Conservation (phyloP, 2,113 vertebrate genomes). For the Archocentrus centrarchus region DNA sequence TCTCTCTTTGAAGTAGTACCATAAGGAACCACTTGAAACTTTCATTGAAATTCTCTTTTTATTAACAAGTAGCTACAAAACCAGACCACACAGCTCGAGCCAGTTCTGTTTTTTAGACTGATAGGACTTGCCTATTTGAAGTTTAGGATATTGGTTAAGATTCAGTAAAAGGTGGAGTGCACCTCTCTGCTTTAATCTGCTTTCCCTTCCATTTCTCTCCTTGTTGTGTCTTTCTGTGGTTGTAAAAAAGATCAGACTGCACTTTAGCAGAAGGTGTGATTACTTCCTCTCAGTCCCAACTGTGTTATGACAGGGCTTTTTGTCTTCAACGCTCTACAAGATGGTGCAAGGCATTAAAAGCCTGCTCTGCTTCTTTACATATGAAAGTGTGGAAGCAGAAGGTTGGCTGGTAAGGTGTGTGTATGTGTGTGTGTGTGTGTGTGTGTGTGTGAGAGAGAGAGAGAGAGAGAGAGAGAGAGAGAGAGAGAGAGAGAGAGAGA, state of each 20-base stretch:
- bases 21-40: neutral
- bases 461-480: neutral
- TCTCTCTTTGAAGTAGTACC: neutral
- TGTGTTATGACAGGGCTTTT: slow-evolving; percentile 70
- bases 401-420: slow-evolving; percentile 37
- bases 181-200: slow-evolving; percentile 52
- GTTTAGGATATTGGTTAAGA: slow-evolving; percentile 15
- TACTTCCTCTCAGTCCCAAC: slow-evolving; percentile 64
- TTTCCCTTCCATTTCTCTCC: slow-evolving; percentile 27
- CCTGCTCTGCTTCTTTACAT: slow-evolving; percentile 60
- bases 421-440: slow-evolving; percentile 1
- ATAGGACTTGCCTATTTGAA: neutral
- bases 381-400: slow-evolving; percentile 64
- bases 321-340: slow-evolving; percentile 48
- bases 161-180: slow-evolving; percentile 24
- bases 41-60: neutral
- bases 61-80: slow-evolving; percentile 4
- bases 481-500: neutral
- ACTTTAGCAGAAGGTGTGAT: slow-evolving; percentile 72
- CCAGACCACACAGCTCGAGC: neutral
- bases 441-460: no score
- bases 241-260: slow-evolving; percentile 70
- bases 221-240: slow-evolving; percentile 35
- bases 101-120: neutral
- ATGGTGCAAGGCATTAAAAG: slow-evolving; percentile 60